Evolutionary conservation across 2,888 invertebrate genomes (phyloP).

Genomic region (Darwinula stevensoni): DNA sequence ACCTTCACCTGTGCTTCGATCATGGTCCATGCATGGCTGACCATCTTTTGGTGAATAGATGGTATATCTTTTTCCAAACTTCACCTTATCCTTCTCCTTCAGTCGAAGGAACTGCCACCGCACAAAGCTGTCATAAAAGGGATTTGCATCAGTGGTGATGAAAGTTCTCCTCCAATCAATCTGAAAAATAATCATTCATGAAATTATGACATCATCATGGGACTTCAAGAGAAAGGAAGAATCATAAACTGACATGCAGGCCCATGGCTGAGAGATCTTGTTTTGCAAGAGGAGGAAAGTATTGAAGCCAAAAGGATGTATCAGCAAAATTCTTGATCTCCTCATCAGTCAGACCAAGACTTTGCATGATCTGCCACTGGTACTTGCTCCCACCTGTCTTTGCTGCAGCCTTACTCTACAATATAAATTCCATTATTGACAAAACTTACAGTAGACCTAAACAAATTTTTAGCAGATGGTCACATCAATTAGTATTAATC

Average conservation of each 20-base stretch:
- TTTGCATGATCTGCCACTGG: slow-evolving; percentile 97
- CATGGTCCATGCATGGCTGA: slow-evolving; percentile 99
- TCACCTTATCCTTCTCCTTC: slow-evolving; percentile 50
- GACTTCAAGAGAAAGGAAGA: slow-evolving; percentile 4
- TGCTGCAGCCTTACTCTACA: slow-evolving; percentile 68
- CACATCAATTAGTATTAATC: too few relatives aligned
- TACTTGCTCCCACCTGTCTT: slow-evolving; percentile 66
- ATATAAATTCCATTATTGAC: slow-evolving; percentile 8
- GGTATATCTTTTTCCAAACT: slow-evolving; percentile 81
- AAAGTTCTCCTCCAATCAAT: slow-evolving; percentile 95
- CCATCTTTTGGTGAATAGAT: slow-evolving; percentile 85
- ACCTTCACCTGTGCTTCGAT: slow-evolving; percentile 79
- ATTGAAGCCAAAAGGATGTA: slow-evolving; percentile 72
- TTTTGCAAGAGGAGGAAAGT: slow-evolving; percentile 67
- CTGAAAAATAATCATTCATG: slow-evolving; percentile 21
- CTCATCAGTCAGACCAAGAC: slow-evolving; percentile 59
- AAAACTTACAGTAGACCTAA: slow-evolving; percentile 3
- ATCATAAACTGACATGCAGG: slow-evolving; percentile 33
- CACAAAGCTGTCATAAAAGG: slow-evolving; percentile 89
- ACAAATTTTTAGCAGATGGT: slow-evolving; percentile 1
- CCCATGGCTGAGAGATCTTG: slow-evolving; percentile 66
- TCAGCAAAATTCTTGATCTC: slow-evolving; percentile 79
- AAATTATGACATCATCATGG: slow-evolving; percentile 5
- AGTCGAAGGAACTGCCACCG: slow-evolving; percentile 80
- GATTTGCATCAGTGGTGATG: slow-evolving; percentile 91